Base-by-base conservation (phyloP, 2,797 vertebrate genomes). In the Hemibagrus guttatus region DNA sequence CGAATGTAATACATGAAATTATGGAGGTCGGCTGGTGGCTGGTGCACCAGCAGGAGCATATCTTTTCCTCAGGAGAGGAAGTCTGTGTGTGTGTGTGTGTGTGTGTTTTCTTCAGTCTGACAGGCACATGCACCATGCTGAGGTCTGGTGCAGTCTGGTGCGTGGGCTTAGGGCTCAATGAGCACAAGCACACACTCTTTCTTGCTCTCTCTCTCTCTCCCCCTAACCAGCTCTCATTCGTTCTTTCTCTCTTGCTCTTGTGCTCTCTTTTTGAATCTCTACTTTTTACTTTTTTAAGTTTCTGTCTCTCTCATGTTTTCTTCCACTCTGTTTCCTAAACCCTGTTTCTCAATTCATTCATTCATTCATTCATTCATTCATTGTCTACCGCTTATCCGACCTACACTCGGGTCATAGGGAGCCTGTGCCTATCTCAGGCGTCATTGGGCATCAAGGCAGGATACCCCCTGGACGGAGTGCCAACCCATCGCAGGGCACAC, bases 81-180 rank as follows among this genome's bases (percentile, higher is more conserved):
- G 83, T 84, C 68, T 81, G 61, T 71, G 69, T 71, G 69, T 72
- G 71, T 74, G 71, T 74, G 71, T 74, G 71, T 49, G 71, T 46
- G 13, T 49, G 42, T n/a, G 23, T 74, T 46, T 59, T 87, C 71
- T 66, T 86, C 87, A 66, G 88, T 88, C 85, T 88, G 89, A 89
- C 87, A 79, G 86, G 81, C 88, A 88, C 89, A 89, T 79, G 85
- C 84, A 59, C 85, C 90, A 89, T 81, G 89, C 86, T 89, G 90
- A 74, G 88, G 87, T 88, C 89, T 91, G 90, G 89, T 91, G 90
- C 82, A 89, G 89, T 87, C 89, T 91, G 90, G 88, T 91, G 91
- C 84, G 90, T 92, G 88, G 91, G 90, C 86, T 88, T n/a, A 46
- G 14, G 87, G 71, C 89, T 89, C 87, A 90, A 91, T 88, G 86